Evolutionary conservation across 2,888 invertebrate genomes (phyloP).

Genomic region (Notodonta dromedarius): DNA sequence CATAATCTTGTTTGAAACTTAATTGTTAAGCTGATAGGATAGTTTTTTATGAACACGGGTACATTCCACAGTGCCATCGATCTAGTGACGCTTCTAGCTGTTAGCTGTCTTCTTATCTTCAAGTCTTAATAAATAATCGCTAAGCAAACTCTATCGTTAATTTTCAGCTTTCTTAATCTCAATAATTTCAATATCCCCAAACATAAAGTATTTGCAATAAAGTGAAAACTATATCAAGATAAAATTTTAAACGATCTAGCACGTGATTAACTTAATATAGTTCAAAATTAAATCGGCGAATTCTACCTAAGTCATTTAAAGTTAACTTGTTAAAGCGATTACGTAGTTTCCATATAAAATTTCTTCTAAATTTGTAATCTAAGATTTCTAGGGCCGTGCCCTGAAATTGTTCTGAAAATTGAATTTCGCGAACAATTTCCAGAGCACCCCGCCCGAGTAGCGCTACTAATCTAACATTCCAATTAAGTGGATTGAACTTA

Average conservation of each 20-base stretch:
- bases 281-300: slow-evolving; percentile 69
- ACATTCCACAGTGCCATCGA: slow-evolving; percentile 81
- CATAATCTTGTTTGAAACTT: slow-evolving; percentile 78
- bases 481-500: slow-evolving; percentile 68
- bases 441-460: slow-evolving; percentile 58
- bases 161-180: slow-evolving; percentile 33
- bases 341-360: slow-evolving; percentile 77
- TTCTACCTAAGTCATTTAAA: slow-evolving; percentile 67
- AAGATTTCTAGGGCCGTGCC: slow-evolving; percentile 64
- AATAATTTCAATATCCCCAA: slow-evolving; percentile 27
- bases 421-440: slow-evolving; percentile 42
- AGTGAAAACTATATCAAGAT: slow-evolving; percentile 34
- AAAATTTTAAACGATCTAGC: slow-evolving; percentile 64
- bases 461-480: slow-evolving; percentile 74
- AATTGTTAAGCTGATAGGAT: slow-evolving; percentile 76
- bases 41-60: slow-evolving; percentile 80
- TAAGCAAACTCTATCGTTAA: slow-evolving; percentile 42
- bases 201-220: slow-evolving; percentile 28
- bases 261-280: slow-evolving; percentile 76
- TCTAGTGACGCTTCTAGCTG: slow-evolving; percentile 75
- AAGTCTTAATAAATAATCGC: slow-evolving; percentile 49
- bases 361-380: slow-evolving; percentile 78
- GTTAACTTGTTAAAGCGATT: slow-evolving; percentile 68
- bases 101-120: slow-evolving; percentile 70
- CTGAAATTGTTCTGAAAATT: slow-evolving; percentile 41